Percentiles rank a stretch among this genome's conserved stretches.
Evolutionary conservation across 2,113 vertebrate genomes (phyloP).

Genomic region (Odontophorus gujanensis): DNA sequence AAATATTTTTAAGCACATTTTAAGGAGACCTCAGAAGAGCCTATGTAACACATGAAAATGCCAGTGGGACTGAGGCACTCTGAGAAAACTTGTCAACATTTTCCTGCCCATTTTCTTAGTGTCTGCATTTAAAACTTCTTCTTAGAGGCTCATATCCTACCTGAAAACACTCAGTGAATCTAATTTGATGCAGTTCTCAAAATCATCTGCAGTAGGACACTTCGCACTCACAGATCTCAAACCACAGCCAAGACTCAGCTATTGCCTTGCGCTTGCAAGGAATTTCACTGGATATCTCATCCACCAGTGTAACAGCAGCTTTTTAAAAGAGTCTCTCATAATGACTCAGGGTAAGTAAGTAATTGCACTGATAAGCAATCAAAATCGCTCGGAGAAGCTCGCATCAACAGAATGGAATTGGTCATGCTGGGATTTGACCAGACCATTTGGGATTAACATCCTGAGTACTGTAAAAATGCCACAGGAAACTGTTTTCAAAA

Average conservation of each 20-base stretch:
- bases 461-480: neutral
- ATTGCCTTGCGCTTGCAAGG: neutral
- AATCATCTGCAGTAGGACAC: neutral
- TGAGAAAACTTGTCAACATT: neutral
- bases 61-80: neutral
- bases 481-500: neutral
- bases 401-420: constrained; percentile 12
- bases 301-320: constrained; percentile 25
- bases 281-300: neutral
- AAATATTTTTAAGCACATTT: neutral
- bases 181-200: neutral
- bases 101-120: neutral
- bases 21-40: neutral
- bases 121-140: neutral
- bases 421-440: neutral
- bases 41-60: neutral
- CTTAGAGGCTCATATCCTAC: neutral
- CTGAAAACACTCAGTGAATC: neutral
- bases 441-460: constrained; percentile 34
- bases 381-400: neutral
- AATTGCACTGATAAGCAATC: neutral
- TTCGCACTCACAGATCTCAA: neutral
- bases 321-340: constrained; percentile 26
- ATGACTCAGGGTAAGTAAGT: constrained; percentile 1
- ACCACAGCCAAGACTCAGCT: neutral